Evolutionary conservation across 2,888 invertebrate genomes (phyloP).

Genomic region (Xanthia togata): DNA sequence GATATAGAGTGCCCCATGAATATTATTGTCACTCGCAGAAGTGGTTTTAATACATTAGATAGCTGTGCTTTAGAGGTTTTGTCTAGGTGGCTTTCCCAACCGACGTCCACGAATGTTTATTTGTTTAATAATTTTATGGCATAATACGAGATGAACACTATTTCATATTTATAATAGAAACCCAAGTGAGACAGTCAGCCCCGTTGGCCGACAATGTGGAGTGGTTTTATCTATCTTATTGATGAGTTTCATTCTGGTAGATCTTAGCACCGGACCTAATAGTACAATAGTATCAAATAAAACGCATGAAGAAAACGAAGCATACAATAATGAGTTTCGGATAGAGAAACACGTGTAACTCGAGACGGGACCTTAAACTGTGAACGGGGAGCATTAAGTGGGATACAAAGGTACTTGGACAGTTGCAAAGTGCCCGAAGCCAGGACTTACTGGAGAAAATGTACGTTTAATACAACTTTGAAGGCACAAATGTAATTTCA

Average conservation of each 20-base stretch:
- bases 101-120: background rate
- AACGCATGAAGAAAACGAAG: background rate
- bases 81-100: background rate
- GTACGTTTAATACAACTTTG: constrained; percentile 49
- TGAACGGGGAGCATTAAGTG: constrained; percentile 34
- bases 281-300: background rate
- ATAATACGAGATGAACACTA: background rate
- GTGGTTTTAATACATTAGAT: background rate
- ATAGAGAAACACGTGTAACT: constrained; percentile 15
- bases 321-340: constrained; percentile 14
- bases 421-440: constrained; percentile 53
- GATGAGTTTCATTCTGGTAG: background rate
- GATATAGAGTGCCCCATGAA: background rate
- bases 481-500: constrained; percentile 53
- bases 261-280: background rate
- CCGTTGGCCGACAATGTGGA: no score
- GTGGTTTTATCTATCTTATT: background rate
- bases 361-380: constrained; percentile 24
- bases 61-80: no score
- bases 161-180: background rate
- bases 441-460: constrained; percentile 38
- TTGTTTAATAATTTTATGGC: background rate
- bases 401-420: constrained; percentile 39
- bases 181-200: background rate
- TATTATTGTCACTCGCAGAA: background rate